Evolutionary conservation across 2,888 invertebrate genomes (phyloP).

Genomic region (Blomia tropicalis): DNA sequence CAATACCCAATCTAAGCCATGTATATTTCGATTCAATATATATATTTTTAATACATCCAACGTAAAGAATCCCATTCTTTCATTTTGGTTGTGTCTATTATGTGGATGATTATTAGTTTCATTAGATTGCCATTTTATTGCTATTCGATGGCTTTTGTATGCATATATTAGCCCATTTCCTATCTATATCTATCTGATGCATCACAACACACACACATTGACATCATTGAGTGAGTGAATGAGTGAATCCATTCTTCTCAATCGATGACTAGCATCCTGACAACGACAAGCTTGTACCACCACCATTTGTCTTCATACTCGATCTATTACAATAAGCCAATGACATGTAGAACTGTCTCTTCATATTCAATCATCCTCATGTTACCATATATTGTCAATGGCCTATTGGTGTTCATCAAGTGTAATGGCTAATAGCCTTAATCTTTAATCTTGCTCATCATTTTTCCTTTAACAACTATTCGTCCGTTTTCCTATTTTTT

Average conservation of each 20-base stretch:
- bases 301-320: too few species aligned
- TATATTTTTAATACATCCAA: too few species aligned
- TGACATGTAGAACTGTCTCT: too few species aligned
- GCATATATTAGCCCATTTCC: background rate
- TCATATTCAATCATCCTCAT: background rate
- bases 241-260: background rate
- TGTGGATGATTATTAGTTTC: conserved; percentile 2
- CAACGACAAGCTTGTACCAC: too few species aligned
- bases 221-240: background rate
- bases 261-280: background rate
- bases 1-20: too few species aligned
- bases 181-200: background rate
- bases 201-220: background rate
- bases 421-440: background rate
- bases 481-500: too few species aligned
- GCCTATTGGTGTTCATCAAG: background rate
- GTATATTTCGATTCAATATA: too few species aligned
- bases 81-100: background rate
- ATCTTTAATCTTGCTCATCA: too few species aligned
- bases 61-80: background rate
- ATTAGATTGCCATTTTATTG: conserved; percentile 13
- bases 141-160: conserved; percentile 6
- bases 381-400: background rate
- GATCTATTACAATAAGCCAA: too few species aligned
- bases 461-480: too few species aligned